A percentile compares a stretch with the other conserved stretches of the same genome.
These are phyloP conservation scores for Saturnia pavonia DNA, from an alignment of 2,888 invertebrate genomes.

Conservation along the genomic window DNA sequence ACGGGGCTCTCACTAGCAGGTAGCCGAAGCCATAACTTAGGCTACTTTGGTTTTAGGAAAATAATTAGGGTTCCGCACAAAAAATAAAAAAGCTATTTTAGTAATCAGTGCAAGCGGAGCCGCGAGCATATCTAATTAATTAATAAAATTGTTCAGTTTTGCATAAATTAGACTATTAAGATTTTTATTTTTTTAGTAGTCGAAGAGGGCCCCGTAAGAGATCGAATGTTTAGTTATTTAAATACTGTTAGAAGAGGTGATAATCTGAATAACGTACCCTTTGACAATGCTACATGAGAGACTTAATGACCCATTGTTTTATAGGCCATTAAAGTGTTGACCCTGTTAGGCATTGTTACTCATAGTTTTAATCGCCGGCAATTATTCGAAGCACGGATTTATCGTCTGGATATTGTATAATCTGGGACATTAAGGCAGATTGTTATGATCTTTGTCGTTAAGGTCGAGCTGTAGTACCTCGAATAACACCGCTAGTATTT, in stretches of 20 bases:
- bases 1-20: too few species aligned
- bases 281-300: conserved; percentile 13
- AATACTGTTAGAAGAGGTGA: background rate
- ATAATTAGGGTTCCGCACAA: too few species aligned
- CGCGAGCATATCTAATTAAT: too few species aligned
- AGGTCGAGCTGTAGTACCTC: too few species aligned
- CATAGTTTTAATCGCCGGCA: conserved; percentile 17
- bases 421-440: background rate
- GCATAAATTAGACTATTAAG: too few species aligned
- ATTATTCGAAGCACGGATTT: conserved; percentile 22
- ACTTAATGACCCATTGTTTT: conserved; percentile 25
- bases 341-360: conserved; percentile 24
- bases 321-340: conserved; percentile 25
- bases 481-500: too few species aligned
- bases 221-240: background rate
- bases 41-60: too few species aligned
- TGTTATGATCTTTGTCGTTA: conserved; percentile 6
- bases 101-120: too few species aligned
- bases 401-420: conserved; percentile 14
- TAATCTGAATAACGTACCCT: conserved; percentile 11
- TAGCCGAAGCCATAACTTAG: too few species aligned
- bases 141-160: too few species aligned
- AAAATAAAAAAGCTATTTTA: too few species aligned
- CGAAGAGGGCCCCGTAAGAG: background rate
- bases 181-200: too few species aligned